These are phyloP conservation scores for Nothobranchius furzeri DNA, from an alignment of 2,113 vertebrate species.

Conservation along the genomic window DNA sequence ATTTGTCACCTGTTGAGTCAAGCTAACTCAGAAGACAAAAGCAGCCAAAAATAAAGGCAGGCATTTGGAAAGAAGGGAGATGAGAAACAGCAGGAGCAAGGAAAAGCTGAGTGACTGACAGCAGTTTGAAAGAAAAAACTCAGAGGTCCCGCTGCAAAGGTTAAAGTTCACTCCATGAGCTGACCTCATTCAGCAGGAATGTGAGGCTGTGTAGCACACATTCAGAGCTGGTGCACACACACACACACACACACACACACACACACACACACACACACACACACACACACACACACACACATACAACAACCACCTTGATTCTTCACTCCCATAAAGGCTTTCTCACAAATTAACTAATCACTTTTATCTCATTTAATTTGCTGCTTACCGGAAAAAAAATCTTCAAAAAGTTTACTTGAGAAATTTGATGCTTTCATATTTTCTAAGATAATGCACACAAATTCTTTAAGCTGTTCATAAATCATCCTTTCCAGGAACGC, in stretches of 20 bases:
- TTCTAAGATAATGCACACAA: neutral
- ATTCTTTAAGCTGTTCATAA: neutral
- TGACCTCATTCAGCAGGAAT: slow-evolving; percentile 50
- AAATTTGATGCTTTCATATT: neutral
- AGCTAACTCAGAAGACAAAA: neutral
- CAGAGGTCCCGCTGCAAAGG: slow-evolving; percentile 5
- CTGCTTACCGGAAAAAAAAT: neutral
- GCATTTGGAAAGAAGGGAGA: no score
- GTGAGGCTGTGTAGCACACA: neutral
- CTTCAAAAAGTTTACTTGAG: neutral
- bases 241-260: no score
- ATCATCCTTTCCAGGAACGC: neutral
- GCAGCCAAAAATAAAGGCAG: neutral
- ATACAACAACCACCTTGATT: neutral
- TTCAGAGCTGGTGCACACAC: neutral
- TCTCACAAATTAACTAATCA: neutral
- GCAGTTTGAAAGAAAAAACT: neutral
- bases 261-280: no score
- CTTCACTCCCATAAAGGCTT: neutral
- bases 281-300: neutral
- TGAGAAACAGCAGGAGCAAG: no score
- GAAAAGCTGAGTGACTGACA: neutral
- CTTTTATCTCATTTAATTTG: neutral
- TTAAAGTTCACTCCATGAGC: slow-evolving; percentile 36
- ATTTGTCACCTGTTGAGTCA: neutral